Percentiles rank a stretch among this genome's conserved stretches.
Evolutionary conservation across 35 echinoderm and acorn worm species (phyloP).

Genomic region (Acanthaster planci): DNA sequence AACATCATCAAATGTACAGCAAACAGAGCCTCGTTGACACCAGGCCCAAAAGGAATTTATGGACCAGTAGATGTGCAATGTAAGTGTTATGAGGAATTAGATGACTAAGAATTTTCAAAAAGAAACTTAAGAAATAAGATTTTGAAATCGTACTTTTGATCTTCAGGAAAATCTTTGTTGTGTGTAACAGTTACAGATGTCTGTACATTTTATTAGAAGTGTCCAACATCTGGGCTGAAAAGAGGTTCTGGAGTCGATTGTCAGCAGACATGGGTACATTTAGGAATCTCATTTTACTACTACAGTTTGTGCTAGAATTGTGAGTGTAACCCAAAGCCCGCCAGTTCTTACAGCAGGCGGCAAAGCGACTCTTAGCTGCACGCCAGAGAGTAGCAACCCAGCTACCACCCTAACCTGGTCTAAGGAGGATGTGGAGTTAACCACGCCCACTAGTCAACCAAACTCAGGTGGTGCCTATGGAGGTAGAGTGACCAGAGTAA

Average conservation of each 20-base stretch:
- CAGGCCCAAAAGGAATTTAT: background rate
- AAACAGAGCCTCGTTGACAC: background rate
- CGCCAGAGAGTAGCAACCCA: background rate
- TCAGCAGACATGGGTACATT: no score
- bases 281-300: background rate
- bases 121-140: background rate
- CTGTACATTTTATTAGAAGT: background rate
- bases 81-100: background rate
- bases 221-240: background rate
- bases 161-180: background rate
- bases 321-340: background rate
- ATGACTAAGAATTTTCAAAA: background rate
- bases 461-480: background rate
- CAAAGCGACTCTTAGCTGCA: background rate
- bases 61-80: background rate
- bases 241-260: no score
- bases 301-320: background rate
- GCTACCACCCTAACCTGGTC: background rate
- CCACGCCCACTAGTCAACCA: background rate
- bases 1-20: background rate
- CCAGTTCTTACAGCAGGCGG: background rate
- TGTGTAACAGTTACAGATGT: background rate
- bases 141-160: background rate
- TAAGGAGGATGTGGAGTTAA: background rate
- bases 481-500: background rate